Percentiles rank a stretch among this genome's conserved stretches.
Conservation (phyloP, 2,797 vertebrate genomes). For the Muscicapa comitata region DNA sequence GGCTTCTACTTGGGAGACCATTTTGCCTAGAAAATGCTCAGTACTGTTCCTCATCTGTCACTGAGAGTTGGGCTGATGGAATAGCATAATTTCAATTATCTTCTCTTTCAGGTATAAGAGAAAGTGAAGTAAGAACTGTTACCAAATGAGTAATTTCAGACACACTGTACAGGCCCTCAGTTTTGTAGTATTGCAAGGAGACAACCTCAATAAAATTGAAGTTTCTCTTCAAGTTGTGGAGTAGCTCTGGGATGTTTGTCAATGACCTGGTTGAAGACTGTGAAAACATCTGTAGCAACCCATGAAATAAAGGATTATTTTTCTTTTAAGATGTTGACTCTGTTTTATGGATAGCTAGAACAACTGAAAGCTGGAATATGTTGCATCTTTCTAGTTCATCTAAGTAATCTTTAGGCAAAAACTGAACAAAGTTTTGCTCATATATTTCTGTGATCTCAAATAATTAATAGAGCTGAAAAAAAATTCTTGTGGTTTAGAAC, state of each 20-base stretch:
- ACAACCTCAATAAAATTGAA: neutral
- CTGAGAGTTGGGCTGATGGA: neutral
- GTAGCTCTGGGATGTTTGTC: neutral
- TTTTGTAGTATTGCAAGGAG: neutral
- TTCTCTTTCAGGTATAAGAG: slow-evolving; percentile 72
- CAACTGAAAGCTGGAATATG: neutral
- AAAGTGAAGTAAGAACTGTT: slow-evolving; percentile 62
- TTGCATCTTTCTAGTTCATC: neutral
- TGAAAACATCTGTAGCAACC: neutral
- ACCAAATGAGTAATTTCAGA: neutral
- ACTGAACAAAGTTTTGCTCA: neutral
- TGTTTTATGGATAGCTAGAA: neutral
- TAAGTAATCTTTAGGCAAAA: neutral
- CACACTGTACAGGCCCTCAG: neutral
- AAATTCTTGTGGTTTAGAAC: neutral
- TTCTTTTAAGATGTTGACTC: neutral
- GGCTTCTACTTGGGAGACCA: neutral
- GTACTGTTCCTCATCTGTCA: neutral
- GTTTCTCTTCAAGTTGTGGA: neutral
- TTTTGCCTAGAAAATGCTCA: neutral
- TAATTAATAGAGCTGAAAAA: neutral
- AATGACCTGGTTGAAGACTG: neutral
- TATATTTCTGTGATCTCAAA: neutral
- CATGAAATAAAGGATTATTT: neutral
- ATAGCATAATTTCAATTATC: neutral